phyloP scores from a whole-genome alignment of 2,113 vertebrate genomes.

The Heptranchias perlo region DNA sequence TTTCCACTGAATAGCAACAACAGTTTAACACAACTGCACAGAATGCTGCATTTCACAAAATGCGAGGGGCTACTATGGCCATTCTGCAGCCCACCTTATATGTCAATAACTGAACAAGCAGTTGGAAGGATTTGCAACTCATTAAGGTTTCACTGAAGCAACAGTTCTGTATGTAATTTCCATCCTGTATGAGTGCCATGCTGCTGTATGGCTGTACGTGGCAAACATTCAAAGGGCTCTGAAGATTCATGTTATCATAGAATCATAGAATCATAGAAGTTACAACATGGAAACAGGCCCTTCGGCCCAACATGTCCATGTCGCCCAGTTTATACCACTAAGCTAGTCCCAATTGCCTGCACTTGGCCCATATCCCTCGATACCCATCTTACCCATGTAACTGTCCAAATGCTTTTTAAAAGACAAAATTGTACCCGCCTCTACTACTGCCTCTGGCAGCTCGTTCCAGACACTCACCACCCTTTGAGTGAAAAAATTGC shows the following conservation, averaged over 20 bases:
- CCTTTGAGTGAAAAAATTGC: too few species aligned
- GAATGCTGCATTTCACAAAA: neutral
- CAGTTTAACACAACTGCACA: neutral
- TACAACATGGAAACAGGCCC: too few species aligned
- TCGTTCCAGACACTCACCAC: too few species aligned
- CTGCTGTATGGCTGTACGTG: neutral
- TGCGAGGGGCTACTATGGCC: neutral
- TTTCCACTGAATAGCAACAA: neutral
- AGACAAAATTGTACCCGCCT: too few species aligned
- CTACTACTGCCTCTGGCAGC: too few species aligned
- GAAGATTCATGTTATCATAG: neutral
- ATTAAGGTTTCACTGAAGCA: neutral
- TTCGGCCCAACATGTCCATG: too few species aligned
- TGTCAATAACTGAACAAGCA: neutral
- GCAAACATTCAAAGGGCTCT: neutral
- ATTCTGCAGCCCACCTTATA: neutral
- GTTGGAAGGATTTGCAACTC: neutral
- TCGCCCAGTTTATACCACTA: too few species aligned
- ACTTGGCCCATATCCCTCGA: too few species aligned
- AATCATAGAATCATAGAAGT: too few species aligned
- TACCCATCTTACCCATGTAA: too few species aligned
- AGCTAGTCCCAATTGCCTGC: too few species aligned
- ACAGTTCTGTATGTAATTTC: neutral
- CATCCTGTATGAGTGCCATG: neutral
- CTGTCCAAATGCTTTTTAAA: too few species aligned